These are phyloP conservation scores for Hippolais icterina DNA, from an alignment of 2,113 vertebrate genomes.

Conservation along the genomic window DNA sequence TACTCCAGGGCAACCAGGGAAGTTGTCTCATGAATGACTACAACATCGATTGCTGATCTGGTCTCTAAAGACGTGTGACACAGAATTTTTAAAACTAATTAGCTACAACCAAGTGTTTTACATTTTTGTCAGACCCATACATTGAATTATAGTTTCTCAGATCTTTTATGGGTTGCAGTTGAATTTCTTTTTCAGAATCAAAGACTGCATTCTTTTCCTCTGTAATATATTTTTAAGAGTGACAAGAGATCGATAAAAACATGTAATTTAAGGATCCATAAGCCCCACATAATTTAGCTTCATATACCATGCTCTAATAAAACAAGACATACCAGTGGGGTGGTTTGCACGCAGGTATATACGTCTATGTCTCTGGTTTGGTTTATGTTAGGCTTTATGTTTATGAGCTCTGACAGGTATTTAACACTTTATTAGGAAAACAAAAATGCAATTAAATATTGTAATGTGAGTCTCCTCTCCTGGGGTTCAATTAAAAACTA, in stretches of 20 bases:
- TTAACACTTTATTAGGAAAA: constrained; percentile 15
- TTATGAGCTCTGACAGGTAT: not conserved
- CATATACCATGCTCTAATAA: constrained; percentile 24
- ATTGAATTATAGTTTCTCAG: not conserved
- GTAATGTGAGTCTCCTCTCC: not conserved
- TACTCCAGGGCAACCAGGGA: not conserved
- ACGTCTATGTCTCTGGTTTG: not conserved
- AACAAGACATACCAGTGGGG: not conserved
- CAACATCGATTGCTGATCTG: not conserved
- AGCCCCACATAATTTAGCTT: constrained; percentile 16
- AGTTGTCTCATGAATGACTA: not conserved
- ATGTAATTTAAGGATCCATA: constrained; percentile 39
- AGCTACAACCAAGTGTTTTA: not conserved
- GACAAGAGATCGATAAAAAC: constrained; percentile 42
- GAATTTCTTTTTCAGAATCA: constrained; percentile 26
- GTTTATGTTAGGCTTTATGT: not conserved
- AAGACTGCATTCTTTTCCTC: constrained; percentile 7
- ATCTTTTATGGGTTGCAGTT: not conserved
- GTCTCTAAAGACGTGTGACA: not conserved
- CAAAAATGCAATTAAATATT: not conserved
- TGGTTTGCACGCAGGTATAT: not conserved
- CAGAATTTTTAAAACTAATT: not conserved
- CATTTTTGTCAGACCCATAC: not conserved
- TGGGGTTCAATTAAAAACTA: not conserved
- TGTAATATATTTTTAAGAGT: not conserved